These are phyloP conservation scores for Alloscopus bannaensis DNA, from an alignment of 2,888 invertebrate species.

Conservation along the genomic window DNA sequence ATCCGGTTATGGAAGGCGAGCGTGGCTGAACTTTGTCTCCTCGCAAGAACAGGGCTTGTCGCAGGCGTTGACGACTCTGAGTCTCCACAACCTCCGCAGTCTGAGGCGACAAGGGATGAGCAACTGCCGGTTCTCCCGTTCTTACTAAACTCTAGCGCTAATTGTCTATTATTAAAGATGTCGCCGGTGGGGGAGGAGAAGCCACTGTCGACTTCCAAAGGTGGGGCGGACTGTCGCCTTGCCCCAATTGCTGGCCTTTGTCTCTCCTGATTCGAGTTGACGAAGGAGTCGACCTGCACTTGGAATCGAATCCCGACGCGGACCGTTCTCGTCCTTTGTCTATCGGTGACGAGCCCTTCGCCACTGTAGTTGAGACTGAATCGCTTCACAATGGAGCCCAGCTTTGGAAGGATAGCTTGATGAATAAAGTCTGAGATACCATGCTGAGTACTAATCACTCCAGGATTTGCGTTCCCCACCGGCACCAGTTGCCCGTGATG, in stretches of 20 bases:
- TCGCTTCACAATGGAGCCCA: constrained; percentile 67
- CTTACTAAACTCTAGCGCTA: constrained; percentile 29
- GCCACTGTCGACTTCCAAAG: constrained; percentile 41
- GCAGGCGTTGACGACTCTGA: constrained; percentile 43
- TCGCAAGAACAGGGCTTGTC: constrained; percentile 24
- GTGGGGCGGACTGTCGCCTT: constrained; percentile 52
- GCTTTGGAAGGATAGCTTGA: constrained; percentile 49
- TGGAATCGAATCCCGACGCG: constrained; percentile 67
- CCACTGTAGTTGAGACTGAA: constrained; percentile 67
- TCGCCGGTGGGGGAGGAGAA: constrained; percentile 36
- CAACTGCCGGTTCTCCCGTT: background rate
- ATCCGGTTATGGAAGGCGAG: constrained; percentile 59
- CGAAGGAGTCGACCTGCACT: constrained; percentile 67
- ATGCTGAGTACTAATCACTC: background rate
- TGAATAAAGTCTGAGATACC: constrained; percentile 32
- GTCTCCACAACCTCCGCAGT: constrained; percentile 19
- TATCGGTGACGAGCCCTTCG: constrained; percentile 65
- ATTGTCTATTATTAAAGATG: constrained; percentile 47
- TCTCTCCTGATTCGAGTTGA: constrained; percentile 31
- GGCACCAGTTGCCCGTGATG: background rate
- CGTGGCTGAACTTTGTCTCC: constrained; percentile 29
- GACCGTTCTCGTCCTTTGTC: constrained; percentile 59
- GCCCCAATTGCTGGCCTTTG: constrained; percentile 43
- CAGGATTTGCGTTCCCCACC: background rate
- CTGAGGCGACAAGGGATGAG: background rate